Base-by-base conservation (phyloP, 2,888 invertebrate genomes). In the Belgica antarctica region DNA sequence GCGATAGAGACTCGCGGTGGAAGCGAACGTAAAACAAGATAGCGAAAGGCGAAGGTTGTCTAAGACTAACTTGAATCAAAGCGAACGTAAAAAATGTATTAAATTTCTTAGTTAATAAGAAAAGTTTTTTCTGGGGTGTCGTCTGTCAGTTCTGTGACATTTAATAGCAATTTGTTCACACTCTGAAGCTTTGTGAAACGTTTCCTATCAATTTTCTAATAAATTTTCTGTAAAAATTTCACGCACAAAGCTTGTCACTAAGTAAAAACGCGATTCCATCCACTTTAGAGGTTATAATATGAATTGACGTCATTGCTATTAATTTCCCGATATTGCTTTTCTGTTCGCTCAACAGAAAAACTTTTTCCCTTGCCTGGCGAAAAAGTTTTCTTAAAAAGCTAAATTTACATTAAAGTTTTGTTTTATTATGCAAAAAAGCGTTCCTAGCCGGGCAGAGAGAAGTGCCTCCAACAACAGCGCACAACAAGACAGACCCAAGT, bases 51-150 rank as follows among this genome's bases (percentile, higher is more conserved):
- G 12, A 31, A 31, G 5, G 12, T 12, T 19, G 17, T 17, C 22
- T 52, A 22, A 52, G 59, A 24, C 59, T 27, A 59, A 27, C 17
- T 22, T 15, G 46, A 46, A 15, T 3, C 46, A 12, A 31, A 15
- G 12, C 3, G 19, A 27, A 59, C 27, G 25, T 59, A 41, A 22
- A 19, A 46, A 68, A 52, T 27, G 31, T 57, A 68, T 68, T 68
- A 68, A 68, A 34, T 57, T 65, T 65, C 46, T 52, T 68, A 57
- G 68, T 68, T 68, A 52, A 68, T 68, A 68, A 68, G 68, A 68
- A 68, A 68, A 68, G 31, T 68, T 68, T 52, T 31, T n/a, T n/a
- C n/a, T n/a, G n/a, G n/a, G 15, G 36, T 25, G 22, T 7, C 41
- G 36, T 41, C 46, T 15, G n/a, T n/a, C n/a, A n/a, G n/a, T n/a